phyloP scores from a whole-genome alignment of 1,140 invertebrate species.

The Araneus ventricosus region DNA sequence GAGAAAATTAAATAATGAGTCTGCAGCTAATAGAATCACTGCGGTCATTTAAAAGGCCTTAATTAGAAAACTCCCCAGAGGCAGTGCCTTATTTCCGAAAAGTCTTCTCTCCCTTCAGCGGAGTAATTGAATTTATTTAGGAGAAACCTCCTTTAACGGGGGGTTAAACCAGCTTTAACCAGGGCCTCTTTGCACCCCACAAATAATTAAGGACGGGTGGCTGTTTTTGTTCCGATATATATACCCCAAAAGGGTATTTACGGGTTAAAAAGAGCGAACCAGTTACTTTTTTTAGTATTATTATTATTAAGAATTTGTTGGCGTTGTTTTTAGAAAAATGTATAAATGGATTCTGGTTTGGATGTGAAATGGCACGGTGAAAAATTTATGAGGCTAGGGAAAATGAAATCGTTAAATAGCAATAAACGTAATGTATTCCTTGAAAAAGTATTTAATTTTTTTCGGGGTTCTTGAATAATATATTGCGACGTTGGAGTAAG shows the following conservation, averaged over 20 bases:
- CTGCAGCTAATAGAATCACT: slow-evolving; percentile 70
- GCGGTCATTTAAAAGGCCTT: slow-evolving; percentile 73
- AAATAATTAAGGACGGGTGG: slow-evolving; percentile 8
- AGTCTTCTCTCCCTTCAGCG: background rate
- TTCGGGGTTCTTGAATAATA: background rate
- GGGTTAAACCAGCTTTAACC: slow-evolving; percentile 35
- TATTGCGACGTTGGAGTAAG: background rate
- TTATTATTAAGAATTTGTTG: too few species aligned
- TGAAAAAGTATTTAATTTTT: background rate
- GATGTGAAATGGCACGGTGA: background rate
- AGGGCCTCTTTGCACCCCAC: background rate
- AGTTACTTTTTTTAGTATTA: background rate
- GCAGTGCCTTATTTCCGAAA: slow-evolving; percentile 56
- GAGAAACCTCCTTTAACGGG: slow-evolving; percentile 28
- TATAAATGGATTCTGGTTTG: background rate
- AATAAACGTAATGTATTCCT: background rate
- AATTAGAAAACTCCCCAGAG: slow-evolving; percentile 45
- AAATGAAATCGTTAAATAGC: background rate
- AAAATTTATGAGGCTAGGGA: background rate
- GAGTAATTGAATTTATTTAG: slow-evolving; percentile 63
- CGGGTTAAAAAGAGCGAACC: background rate
- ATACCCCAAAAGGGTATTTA: slow-evolving; percentile 14
- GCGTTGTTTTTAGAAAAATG: background rate
- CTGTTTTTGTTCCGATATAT: background rate
- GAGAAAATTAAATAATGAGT: slow-evolving; percentile 72